Conservation (phyloP, 1,140 invertebrate genomes). For the Caerostris darwini region DNA sequence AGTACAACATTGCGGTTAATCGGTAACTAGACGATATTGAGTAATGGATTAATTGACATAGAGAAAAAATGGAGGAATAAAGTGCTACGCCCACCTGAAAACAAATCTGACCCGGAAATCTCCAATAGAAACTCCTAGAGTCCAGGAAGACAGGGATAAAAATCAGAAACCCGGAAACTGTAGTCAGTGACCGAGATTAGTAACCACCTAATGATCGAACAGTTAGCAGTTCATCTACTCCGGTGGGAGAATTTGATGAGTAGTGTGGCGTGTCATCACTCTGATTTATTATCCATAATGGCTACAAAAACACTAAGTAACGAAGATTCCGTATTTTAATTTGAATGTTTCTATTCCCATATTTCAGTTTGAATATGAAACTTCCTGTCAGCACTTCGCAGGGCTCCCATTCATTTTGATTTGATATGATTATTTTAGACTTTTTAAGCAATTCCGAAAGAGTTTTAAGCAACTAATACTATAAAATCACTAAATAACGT, state of each 20-base stretch:
- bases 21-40: neutral
- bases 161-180: slow-evolving; percentile 47
- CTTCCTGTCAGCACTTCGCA: too few relatives aligned
- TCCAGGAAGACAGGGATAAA: neutral
- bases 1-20: neutral
- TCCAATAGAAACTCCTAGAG: neutral
- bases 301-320: neutral
- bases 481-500: too few relatives aligned
- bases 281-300: slow-evolving; percentile 40
- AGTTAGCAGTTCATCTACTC: slow-evolving; percentile 4
- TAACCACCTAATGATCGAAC: slow-evolving; percentile 49
- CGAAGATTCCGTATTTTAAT: neutral
- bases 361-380: too few relatives aligned
- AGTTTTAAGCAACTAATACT: too few relatives aligned
- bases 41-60: neutral
- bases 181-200: slow-evolving; percentile 48
- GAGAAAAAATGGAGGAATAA: neutral
- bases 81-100: neutral
- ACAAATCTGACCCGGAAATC: slow-evolving; percentile 4
- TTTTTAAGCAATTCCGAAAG: too few relatives aligned
- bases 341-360: too few relatives aligned
- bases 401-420: too few relatives aligned
- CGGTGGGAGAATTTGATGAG: slow-evolving; percentile 50
- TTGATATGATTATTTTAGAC: too few relatives aligned
- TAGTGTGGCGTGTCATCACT: slow-evolving; percentile 35